phyloP scores from a whole-genome alignment of 1,140 invertebrate genomes.

The Hestina assimilis region DNA sequence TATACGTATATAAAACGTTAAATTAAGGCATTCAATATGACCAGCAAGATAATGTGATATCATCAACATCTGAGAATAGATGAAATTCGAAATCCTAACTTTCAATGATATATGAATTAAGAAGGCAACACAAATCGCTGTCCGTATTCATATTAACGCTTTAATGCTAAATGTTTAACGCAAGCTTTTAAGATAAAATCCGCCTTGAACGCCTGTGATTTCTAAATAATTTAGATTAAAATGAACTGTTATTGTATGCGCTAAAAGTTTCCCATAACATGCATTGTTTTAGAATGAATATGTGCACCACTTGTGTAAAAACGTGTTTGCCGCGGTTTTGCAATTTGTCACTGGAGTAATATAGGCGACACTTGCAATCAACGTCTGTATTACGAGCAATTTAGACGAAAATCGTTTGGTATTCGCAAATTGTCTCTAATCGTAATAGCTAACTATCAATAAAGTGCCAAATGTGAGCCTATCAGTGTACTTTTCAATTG shows the following conservation, averaged over 20 bases:
- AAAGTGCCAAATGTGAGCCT: background rate
- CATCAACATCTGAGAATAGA: no score
- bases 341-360: slow-evolving; percentile 36
- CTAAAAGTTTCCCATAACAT: slow-evolving; percentile 48
- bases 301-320: slow-evolving; percentile 52
- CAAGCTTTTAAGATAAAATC: slow-evolving; percentile 25
- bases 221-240: slow-evolving; percentile 52
- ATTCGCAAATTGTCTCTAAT: slow-evolving; percentile 9
- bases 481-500: no score
- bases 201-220: slow-evolving; percentile 29
- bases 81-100: no score
- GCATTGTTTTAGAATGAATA: slow-evolving; percentile 49
- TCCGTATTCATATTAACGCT: background rate
- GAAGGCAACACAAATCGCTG: background rate
- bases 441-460: background rate
- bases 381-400: slow-evolving; percentile 9
- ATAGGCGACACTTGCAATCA: slow-evolving; percentile 3
- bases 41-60: no score
- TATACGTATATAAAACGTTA: no score
- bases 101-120: no score
- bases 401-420: slow-evolving; percentile 5
- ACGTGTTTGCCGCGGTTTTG: slow-evolving; percentile 42
- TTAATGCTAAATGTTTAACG: background rate
- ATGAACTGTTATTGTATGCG: slow-evolving; percentile 43
- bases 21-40: no score